Base-by-base conservation (phyloP, 2,797 vertebrate species). In the Sebastolobus altivelis region DNA sequence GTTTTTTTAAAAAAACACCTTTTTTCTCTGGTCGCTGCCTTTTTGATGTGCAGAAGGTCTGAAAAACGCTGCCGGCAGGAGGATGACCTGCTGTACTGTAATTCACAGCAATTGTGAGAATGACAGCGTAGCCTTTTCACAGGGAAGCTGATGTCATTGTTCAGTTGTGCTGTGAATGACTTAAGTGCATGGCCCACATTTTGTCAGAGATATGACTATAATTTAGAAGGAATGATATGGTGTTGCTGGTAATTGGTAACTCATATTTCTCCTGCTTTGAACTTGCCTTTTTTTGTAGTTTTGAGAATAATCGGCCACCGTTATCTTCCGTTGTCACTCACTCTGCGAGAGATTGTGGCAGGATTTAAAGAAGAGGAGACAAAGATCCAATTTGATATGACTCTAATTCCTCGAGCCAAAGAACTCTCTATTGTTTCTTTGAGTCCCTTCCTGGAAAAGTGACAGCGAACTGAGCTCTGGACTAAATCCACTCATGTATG, bases 321-420 rank as follows among this genome's bases (percentile, higher is more conserved):
- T 84, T 82, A 84, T 85, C 82, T 74, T 78, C 54, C 3, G 18
- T 79, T 86, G 77, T 88, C 80, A 62, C 31, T 85, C 75, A 75
- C n/a, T 72, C 37, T 54, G 69, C 12, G 13, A 75, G 68, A 86
- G 80, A 82, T 80, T 79, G 79, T 73, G 72, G 66, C 81, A 78
- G 72, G 80, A 78, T 83, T 85, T 84, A 49, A 74, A 82, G 85
- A 73, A 66, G 37, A 81, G 35, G 66, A 89, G 84, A 88, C 79
- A 74, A 58, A 83, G 85, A 91, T 94, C 83, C 86, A 85, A 77
- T 88, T 87, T 88, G 78, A 92, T 84, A 80, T 79, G 81, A 87
- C 79, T 89, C 55, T 87, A 77, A 85, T 90, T 87, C 81, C 75
- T 77, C n/a, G 3, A 79, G 83, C 89, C 76, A 86, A 83, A 65